Conservation (phyloP, 2,888 invertebrate species). For the Dysmachus trigonus region DNA sequence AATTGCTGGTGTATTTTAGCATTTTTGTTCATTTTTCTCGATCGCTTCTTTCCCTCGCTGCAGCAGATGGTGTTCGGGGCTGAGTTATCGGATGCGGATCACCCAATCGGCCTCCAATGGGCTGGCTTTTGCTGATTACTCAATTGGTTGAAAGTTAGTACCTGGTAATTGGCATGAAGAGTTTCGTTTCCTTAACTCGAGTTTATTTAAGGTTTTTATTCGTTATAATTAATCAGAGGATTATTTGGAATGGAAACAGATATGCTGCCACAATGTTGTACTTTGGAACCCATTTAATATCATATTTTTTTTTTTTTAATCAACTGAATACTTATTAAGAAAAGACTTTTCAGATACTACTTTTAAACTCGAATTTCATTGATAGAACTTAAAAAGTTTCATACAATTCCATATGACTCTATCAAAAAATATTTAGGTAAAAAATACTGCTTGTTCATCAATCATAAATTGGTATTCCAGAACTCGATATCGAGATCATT, state of each 20-base stretch:
- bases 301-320: no score
- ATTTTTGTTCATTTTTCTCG: neutral
- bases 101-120: neutral
- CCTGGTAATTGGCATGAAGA: neutral
- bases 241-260: neutral
- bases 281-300: no score
- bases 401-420: no score
- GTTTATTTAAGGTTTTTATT: neutral
- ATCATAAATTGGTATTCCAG: no score
- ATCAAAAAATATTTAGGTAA: no score
- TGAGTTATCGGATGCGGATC: neutral
- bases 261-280: no score
- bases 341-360: no score
- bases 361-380: no score
- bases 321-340: no score
- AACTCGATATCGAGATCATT: no score
- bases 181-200: neutral
- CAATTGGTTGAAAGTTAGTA: neutral
- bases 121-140: neutral
- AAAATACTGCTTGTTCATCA: no score
- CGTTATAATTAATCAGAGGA: neutral
- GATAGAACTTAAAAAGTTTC: no score
- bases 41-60: neutral
- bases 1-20: neutral
- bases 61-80: neutral